phyloP scores from a whole-genome alignment of 2,888 invertebrate genomes.

The Dorcus parallelipipedus region DNA sequence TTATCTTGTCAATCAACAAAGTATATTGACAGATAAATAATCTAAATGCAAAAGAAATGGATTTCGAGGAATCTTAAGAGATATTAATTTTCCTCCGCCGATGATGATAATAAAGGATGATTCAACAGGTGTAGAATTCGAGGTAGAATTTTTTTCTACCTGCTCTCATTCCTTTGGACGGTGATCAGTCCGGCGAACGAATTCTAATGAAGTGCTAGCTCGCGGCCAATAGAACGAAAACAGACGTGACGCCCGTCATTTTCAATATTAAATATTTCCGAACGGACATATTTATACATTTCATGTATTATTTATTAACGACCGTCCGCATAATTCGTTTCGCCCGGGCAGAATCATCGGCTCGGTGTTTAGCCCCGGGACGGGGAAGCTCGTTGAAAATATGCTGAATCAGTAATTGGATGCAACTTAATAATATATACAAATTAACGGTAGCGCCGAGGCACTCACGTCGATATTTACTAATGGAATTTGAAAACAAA shows the following conservation, averaged over 20 bases:
- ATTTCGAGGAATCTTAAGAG: no score
- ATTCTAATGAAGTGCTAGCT: no score
- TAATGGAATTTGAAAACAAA: slow-evolving; percentile 24
- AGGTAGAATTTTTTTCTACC: no score
- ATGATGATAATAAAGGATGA: no score
- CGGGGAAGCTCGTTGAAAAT: slow-evolving; percentile 3
- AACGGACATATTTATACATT: slow-evolving; percentile 21
- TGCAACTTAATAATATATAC: slow-evolving; percentile 23
- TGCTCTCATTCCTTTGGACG: no score
- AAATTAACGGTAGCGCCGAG: slow-evolving; percentile 16
- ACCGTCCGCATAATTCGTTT: background rate
- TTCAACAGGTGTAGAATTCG: no score
- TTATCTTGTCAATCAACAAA: no score
- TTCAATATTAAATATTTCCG: slow-evolving; percentile 13
- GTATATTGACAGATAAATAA: no score
- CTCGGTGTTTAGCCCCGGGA: background rate
- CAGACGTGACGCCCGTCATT: background rate
- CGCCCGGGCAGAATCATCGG: no score
- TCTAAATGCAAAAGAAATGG: no score
- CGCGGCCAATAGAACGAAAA: background rate
- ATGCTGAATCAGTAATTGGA: slow-evolving; percentile 28
- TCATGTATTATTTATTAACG: slow-evolving; percentile 23
- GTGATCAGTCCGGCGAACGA: no score
- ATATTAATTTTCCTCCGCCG: no score
- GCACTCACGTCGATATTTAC: slow-evolving; percentile 24